Base-by-base conservation (phyloP, 2,797 vertebrate genomes). In the Enteromius argenteus region DNA sequence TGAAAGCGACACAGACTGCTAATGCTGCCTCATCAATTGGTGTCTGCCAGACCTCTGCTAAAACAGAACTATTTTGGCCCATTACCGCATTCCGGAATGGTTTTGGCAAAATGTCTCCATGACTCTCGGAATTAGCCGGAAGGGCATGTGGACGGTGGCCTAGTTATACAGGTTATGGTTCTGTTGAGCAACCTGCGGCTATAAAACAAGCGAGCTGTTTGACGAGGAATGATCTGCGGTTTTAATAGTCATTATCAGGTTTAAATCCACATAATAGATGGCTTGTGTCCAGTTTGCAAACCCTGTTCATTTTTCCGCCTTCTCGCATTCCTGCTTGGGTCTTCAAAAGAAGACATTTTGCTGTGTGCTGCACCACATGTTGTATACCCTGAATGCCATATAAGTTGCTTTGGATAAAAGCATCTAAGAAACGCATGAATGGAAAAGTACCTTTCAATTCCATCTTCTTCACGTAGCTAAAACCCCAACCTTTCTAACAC, bases 51-150 rank as follows among this genome's bases (percentile, higher is more conserved):
- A 77, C 72, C 81, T 75, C 72, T 66, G 71, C 71, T 83, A 75
- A 84, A 83, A 69, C 35, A 60, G 19, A 84, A 71, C 49, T 77
- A 84, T 84, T 78, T 84, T 23, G 64, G 7, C 37, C 73, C 81
- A 84, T 84, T 84, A 84, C 37, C 10, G 32, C n/a, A 1, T 53
- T 76, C 73, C 5, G 17, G 46, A 86, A 69, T 60, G 84, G 49
- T 46, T 77, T 71, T 32, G 62, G 27, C 49, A 85, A 74, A 67
- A 81, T 77, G 58, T 76, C 27, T 78, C n/a, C 17, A 58, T 32
- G 64, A 85, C 74, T 49, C 80, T 35, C 30, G 71, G 23, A 77
- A 69, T 84, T 77, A 84, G 73, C 73, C 0, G 19, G 23, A 83
- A 83, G 49, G 15, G 19, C 35, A 13, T 44, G 35, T 60, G 62